Evolutionary conservation across 2,113 vertebrate genomes (phyloP).

Genomic region (Dryoscopus gambensis): DNA sequence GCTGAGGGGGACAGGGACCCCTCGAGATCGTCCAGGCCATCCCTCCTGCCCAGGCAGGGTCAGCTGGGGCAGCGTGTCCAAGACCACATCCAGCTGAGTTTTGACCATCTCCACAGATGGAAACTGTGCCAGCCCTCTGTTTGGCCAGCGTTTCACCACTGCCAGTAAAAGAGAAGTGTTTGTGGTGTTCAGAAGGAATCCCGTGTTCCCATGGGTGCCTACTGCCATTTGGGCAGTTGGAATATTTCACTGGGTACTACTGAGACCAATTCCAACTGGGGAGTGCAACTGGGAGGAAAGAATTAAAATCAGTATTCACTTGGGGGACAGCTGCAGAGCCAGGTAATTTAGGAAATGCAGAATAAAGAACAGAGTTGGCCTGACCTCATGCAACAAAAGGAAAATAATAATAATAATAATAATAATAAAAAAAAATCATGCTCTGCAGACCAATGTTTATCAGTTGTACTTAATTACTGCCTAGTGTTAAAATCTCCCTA

Average conservation of each 20-base stretch:
- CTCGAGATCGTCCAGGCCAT: rapidly evolving
- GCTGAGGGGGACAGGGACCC: neutral
- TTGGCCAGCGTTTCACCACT: neutral
- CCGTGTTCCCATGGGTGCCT: neutral
- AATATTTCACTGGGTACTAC: neutral
- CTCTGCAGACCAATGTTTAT: neutral
- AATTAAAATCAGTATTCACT: neutral
- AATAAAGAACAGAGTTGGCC: neutral
- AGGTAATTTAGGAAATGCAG: neutral
- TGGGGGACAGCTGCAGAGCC: neutral
- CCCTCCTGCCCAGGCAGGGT: neutral
- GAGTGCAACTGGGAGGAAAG: neutral
- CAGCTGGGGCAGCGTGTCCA: neutral
- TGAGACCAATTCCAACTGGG: neutral
- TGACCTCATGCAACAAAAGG: neutral
- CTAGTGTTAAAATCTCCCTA: neutral
- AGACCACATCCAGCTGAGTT: neutral
- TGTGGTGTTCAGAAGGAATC: neutral
- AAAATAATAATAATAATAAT: neutral
- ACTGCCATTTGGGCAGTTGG: rapidly evolving
- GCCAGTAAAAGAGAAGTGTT: neutral
- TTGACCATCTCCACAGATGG: neutral
- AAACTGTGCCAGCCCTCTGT: neutral
- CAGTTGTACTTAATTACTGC: neutral
- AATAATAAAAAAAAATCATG: neutral